Base-by-base conservation (phyloP, 2,888 invertebrate genomes). In the Chorisops tibialis region DNA sequence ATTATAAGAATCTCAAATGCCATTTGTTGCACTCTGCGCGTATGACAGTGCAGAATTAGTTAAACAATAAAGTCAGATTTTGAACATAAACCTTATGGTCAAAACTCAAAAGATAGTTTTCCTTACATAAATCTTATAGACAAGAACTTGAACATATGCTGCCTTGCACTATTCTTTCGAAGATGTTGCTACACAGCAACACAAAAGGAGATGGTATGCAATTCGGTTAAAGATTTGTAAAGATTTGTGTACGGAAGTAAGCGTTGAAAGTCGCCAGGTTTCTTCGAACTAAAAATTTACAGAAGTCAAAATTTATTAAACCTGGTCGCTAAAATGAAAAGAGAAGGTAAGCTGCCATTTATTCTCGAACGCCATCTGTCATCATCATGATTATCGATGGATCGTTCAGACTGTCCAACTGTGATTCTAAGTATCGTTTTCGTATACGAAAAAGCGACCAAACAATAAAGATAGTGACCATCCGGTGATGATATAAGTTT, bases 401-500 rank as follows among this genome's bases (percentile, higher is more conserved):
- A n/a, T n/a, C 21, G 35, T 39, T 21, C 38, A 11, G 52, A 18
- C 52, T 37, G 52, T 52, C 52, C 52, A 38, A 52, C 38, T 52
- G 52, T 38, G 37, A 52, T 18, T 21, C 21, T 11, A 2, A 38
- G 19, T 38, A 52, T 38, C 21, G 21, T 52, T 52, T 52, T 52
- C 38, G 19, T 38, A 52, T 38, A 21, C 38, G 52, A 52, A 38
- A 38, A 9, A 30, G 52, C 38, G 52, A 12, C 18, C 52, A 38
- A 39, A 52, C 52, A 52, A 52, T 19, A 52, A 52, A 38, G 9
- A 30, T n/a, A 30, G 30, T 52, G 52, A 52, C 52, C 52, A 18
- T 38, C 16, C 5, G 39, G 39, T 12, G 52, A 52, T 52, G 52
- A 52, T 38, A 52, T 52, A 52, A 52, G 37, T 38, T 52, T 52